Conservation (phyloP, 2,888 invertebrate species). For the Odontomyia ornata region DNA sequence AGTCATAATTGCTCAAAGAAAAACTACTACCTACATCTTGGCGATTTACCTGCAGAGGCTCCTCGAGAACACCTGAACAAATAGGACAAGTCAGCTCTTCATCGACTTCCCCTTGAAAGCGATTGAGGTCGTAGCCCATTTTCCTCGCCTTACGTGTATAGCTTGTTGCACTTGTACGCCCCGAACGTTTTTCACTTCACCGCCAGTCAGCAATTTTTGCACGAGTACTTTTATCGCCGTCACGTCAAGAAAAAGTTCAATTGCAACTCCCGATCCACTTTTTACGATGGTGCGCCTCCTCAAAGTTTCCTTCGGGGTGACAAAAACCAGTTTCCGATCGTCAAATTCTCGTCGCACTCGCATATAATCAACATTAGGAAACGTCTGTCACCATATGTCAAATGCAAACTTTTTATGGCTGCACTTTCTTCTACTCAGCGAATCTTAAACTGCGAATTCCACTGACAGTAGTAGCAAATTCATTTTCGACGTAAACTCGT, state of each 20-base stretch:
- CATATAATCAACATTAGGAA: constrained; percentile 4
- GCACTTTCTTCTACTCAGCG: constrained; percentile 30
- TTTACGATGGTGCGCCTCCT: constrained; percentile 11
- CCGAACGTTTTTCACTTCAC: not conserved
- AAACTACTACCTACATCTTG: constrained; percentile 37
- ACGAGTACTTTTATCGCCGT: not conserved
- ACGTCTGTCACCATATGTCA: constrained; percentile 34
- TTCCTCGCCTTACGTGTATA: constrained; percentile 28
- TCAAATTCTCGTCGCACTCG: constrained; percentile 21
- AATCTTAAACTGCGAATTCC: constrained; percentile 12
- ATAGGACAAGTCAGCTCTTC: constrained; percentile 97
- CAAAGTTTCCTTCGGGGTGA: not conserved
- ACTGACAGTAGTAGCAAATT: too few relatives aligned
- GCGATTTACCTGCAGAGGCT: constrained; percentile 85
- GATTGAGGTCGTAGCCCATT: constrained; percentile 95
- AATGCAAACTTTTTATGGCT: constrained; percentile 35
- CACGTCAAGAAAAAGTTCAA: not conserved
- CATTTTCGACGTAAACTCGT: too few relatives aligned
- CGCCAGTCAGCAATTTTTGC: not conserved
- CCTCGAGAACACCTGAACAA: constrained; percentile 94
- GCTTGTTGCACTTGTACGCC: constrained; percentile 27
- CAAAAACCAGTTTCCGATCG: constrained; percentile 38
- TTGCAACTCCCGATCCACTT: constrained; percentile 16
- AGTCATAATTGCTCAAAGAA: too few relatives aligned
- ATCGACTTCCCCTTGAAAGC: constrained; percentile 95